These are phyloP conservation scores for Choreutis nemorana DNA, from an alignment of 2,888 invertebrate species.

Conservation along the genomic window DNA sequence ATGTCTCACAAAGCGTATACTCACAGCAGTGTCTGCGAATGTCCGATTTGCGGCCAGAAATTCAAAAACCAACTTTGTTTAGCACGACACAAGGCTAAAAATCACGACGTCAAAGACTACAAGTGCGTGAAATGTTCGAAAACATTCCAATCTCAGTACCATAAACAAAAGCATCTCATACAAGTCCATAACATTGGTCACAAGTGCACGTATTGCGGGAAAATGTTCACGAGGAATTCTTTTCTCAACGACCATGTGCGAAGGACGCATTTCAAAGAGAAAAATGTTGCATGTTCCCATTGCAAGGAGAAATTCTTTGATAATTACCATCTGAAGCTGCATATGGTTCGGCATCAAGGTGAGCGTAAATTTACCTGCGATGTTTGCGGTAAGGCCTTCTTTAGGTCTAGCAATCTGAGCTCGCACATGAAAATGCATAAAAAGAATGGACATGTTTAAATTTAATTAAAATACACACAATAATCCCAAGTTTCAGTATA, in stretches of 20 bases:
- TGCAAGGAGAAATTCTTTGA: conserved; percentile 52
- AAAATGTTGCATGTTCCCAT: conserved; percentile 44
- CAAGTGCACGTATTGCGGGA: conserved; percentile 41
- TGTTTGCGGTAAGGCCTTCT: conserved; percentile 64
- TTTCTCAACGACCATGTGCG: conserved; percentile 53
- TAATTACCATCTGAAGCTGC: conserved; percentile 42
- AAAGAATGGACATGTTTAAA: conserved; percentile 37
- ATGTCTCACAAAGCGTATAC: conserved; percentile 41
- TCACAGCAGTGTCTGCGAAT: conserved; percentile 40
- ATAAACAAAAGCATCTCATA: conserved; percentile 60
- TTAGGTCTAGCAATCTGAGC: conserved; percentile 65
- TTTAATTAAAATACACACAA: too few species aligned
- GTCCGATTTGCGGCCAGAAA: conserved; percentile 35
- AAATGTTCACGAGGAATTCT: conserved; percentile 53
- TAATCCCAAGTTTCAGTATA: too few species aligned
- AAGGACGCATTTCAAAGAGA: conserved; percentile 52
- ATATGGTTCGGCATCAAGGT: conserved; percentile 62
- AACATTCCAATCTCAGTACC: conserved; percentile 56
- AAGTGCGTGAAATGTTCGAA: conserved; percentile 49
- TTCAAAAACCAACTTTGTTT: conserved; percentile 46
- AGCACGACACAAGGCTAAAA: conserved; percentile 42
- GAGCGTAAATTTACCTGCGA: conserved; percentile 64
- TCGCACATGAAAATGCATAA: conserved; percentile 64
- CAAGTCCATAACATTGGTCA: conserved; percentile 51
- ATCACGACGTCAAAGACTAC: conserved; percentile 43